Evolutionary conservation across 2,113 vertebrate species (phyloP), one percentile per base, ranked within the genome.

Genomic region (Eptesicus fuscus): DNA sequence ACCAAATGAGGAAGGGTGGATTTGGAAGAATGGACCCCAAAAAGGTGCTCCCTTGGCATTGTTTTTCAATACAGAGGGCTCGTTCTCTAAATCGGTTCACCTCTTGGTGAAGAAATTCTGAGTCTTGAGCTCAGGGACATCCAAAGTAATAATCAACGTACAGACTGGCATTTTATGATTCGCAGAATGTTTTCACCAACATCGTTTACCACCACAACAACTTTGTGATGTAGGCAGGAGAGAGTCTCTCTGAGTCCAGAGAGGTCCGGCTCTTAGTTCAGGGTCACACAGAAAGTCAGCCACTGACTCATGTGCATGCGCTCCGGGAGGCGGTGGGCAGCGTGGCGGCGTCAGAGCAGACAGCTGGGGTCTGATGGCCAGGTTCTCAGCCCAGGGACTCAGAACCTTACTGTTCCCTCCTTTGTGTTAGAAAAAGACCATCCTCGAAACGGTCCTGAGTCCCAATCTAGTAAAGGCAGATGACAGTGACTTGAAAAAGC

Each of bases 301-400:
- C 61, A n/a, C 0, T 20, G 51, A 77, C 42, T 94, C 3, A 1
- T 5, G 63, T 17, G 35, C 37, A 0, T 0, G 0, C n/a, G 28
- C 18, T 51, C 67, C 5, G 0, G 4, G 56, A 61, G 44, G 37
- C 0, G 3, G 13, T 7, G 32, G 20, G 35, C 32, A 28, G 25
- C 9, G 22, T 9, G 17, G 9, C 10, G 13, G 0, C 51, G 4
- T 22, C 17, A 22, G 1, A 23, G 35, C 7, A 59, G 25, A 49
- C 1, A 51, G 23, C 98, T 18, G 99, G 99, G 23, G 10, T 80
- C 59, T 93, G 51, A 44, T 53, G 37, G 7, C 51, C 25, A 11
- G 71, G 6, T 65, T 61, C 12, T 51, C n/a, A 37, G 16, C 30
- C 16, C 2, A 53, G 65, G 4, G 12, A 18, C 53, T 76, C 47